Conservation (phyloP, 2,888 invertebrate species). For the Gerris lacustris region DNA sequence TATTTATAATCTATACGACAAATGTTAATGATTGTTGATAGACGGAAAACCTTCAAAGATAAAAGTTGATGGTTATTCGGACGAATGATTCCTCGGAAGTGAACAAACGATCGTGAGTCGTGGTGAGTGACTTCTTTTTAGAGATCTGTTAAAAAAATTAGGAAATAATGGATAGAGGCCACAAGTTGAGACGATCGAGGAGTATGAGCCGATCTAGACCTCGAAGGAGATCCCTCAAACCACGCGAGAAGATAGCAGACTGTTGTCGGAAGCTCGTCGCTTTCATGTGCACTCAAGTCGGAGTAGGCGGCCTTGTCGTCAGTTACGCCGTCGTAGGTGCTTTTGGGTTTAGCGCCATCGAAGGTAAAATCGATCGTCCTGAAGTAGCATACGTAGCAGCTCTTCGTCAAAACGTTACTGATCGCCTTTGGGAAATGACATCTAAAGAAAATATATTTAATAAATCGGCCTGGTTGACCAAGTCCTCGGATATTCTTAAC, state of each 20-base stretch:
- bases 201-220: constrained; percentile 46
- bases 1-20: no score
- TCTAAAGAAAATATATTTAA: constrained; percentile 54
- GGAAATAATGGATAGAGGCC: neutral
- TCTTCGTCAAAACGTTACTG: constrained; percentile 45
- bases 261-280: constrained; percentile 75
- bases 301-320: constrained; percentile 76
- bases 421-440: constrained; percentile 57
- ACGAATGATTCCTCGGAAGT: no score
- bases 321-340: constrained; percentile 79
- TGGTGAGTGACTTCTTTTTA: no score
- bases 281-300: constrained; percentile 86
- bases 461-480: constrained; percentile 47
- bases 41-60: no score
- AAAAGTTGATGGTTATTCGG: no score
- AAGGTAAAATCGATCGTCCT: constrained; percentile 41
- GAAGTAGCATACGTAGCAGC: constrained; percentile 36
- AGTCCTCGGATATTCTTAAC: constrained; percentile 49
- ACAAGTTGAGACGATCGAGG: constrained; percentile 2
- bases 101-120: no score
- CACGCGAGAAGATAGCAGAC: constrained; percentile 62
- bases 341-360: constrained; percentile 65
- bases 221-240: constrained; percentile 42
- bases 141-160: neutral
- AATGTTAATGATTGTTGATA: no score